Evolutionary conservation across 2,797 vertebrate species (phyloP), one percentile per base, ranked within the genome.

Genomic region (Malurus leucopterus): DNA sequence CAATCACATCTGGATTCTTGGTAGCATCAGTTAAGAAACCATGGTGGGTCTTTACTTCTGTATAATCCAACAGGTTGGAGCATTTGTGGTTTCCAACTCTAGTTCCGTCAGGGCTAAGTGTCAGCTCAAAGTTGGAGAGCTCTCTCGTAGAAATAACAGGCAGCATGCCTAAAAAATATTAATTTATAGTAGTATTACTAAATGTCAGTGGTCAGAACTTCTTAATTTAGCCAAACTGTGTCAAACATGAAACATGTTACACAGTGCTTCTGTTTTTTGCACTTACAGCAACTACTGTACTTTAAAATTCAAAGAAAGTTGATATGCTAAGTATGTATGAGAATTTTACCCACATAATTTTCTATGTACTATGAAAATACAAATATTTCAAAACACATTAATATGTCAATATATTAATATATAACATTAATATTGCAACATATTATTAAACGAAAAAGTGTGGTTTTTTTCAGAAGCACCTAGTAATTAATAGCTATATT

Each of bases 81-180:
- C 99, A 99, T 83, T 97, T 98, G 94, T 99, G 99, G 96, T 98
- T 98, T 46, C 98, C 99, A 27, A 98, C 98, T 23, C 98, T 98
- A 9, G 98, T 98, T 32, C 99, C 98, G 27, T 99, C 99, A 1
- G 98, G 98, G 86, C 99, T 99, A 49, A 99, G 98, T 4, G 98
- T 99, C 93, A 99, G 96, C 69, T 99, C 98, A 44, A 99, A 99
- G 97, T 99, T 99, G 90, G 97, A 98, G 57, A 99, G 98, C 18
- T 98, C 97, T 21, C 98, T 98, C 7, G 99, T 99, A 77, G 99
- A 99, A 95, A 99, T 96, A 24, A 98, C 97, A 1, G 99, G 99
- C 18, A 99, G 97, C 99, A 99, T 98, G 50, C 99, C 99, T 99
- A 91, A 47, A 74, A 91, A 76, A 51, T 20, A 95, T 79, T 29